These are phyloP conservation scores for Elephas maximus DNA, from an alignment of 2,113 vertebrate genomes.

Conservation along the genomic window DNA sequence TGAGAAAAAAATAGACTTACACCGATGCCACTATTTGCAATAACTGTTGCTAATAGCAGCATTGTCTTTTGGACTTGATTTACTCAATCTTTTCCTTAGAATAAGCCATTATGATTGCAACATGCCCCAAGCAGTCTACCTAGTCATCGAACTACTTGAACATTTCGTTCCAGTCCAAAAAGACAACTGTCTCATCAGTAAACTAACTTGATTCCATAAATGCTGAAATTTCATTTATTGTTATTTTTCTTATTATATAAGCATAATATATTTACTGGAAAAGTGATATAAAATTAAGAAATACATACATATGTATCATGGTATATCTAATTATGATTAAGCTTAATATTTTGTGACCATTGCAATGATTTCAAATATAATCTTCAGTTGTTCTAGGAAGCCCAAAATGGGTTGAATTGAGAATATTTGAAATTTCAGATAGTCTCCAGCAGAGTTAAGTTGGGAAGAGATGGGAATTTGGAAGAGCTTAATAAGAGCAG, in stretches of 20 bases:
- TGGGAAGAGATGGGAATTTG: neutral
- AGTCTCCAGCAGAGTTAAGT: neutral
- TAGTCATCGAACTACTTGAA: neutral
- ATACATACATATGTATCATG: no score
- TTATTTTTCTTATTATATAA: neutral
- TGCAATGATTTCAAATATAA: neutral
- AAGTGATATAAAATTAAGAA: neutral
- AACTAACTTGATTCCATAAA: neutral
- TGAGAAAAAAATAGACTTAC: neutral
- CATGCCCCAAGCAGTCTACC: neutral
- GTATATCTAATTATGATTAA: neutral
- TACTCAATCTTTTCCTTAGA: conserved; percentile 22
- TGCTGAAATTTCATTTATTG: neutral
- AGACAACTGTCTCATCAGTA: neutral
- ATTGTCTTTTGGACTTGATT: neutral
- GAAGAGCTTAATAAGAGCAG: neutral
- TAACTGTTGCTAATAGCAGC: neutral
- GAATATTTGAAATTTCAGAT: neutral
- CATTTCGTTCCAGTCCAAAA: neutral
- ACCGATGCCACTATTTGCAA: neutral
- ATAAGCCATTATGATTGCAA: neutral
- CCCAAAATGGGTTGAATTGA: neutral
- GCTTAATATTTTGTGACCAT: neutral
- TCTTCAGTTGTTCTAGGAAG: neutral
- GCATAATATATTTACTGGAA: neutral